Percentiles rank a stretch among this genome's conserved stretches.
phyloP scores from a whole-genome alignment of 2,113 vertebrate species.

The Seriola quinqueradiata region DNA sequence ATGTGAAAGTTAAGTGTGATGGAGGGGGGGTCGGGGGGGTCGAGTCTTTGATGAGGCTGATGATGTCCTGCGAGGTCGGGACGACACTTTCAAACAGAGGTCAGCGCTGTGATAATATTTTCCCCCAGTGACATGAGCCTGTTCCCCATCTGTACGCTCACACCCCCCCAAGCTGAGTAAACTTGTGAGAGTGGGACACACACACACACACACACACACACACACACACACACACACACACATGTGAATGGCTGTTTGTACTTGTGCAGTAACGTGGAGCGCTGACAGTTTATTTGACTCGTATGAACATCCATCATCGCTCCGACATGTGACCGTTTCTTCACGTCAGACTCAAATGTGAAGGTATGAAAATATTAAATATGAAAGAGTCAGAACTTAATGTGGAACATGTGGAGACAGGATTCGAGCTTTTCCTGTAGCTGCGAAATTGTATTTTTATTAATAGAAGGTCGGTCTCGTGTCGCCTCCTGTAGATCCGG shows the following conservation, averaged over 20 bases:
- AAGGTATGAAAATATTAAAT: too few species aligned
- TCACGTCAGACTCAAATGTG: too few species aligned
- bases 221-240: slow-evolving; percentile 28
- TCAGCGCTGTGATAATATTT: slow-evolving; percentile 85
- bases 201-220: slow-evolving; percentile 37
- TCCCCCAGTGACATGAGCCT: slow-evolving; percentile 73
- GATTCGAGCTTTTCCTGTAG: too few species aligned
- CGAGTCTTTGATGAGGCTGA: slow-evolving; percentile 77
- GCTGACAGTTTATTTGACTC: slow-evolving; percentile 65
- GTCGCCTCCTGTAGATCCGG: too few species aligned
- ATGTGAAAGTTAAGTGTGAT: background rate
- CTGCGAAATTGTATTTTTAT: too few species aligned
- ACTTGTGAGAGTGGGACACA: slow-evolving; percentile 64
- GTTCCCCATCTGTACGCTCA: slow-evolving; percentile 81
- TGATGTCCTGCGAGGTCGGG: slow-evolving; percentile 73
- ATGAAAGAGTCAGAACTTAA: too few species aligned
- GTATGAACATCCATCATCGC: slow-evolving; percentile 43
- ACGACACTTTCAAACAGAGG: slow-evolving; percentile 80
- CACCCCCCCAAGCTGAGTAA: slow-evolving; percentile 85
- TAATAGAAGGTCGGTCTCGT: too few species aligned
- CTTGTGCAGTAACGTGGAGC: slow-evolving; percentile 34
- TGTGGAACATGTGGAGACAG: too few species aligned
- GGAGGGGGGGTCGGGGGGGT: background rate
- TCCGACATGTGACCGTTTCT: too few species aligned
- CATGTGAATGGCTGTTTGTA: slow-evolving; percentile 53